Base-by-base conservation (phyloP, 2,888 invertebrate species). In the Oeneis ivallda region DNA sequence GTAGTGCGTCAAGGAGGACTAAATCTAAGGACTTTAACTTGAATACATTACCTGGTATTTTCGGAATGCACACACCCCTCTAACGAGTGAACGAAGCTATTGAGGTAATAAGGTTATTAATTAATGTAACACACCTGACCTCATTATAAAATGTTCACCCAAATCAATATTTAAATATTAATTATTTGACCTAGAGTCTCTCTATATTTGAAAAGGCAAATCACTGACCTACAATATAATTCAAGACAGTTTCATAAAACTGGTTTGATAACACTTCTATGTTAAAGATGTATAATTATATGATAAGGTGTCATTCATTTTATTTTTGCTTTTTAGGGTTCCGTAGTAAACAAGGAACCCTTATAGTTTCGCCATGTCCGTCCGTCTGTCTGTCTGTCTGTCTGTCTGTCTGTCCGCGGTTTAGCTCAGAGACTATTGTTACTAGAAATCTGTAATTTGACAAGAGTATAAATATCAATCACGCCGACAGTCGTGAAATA, bases 111-210 rank as follows among this genome's bases (percentile, higher is more conserved):
- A 57, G 26, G 57, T 32, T 26, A n/a, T n/a, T n/a, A n/a, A 43
- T 41, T 26, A 17, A 15, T 37, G 9, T 37, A 5, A 9, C 37
- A 39, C 41, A 41, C 43, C 19, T 17, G 43, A 58, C 56, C 39
- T 56, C 56, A 56, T 56, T 56, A 47, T 15, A 15, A 58, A 60
- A 19, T 39, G 39, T 47, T 60, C 60, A 60, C 60, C 49, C 49
- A 37, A 60, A 60, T 60, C 49, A 60, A 60, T 49, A 60, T 60
- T 60, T 60, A 49, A 60, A 60, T 60, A 60, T 60, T 60, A 60
- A 60, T 60, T 60, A 60, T 39, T 60, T 60, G 60, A 60, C 60
- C 49, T 60, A 50, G 19, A 17, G 60, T 34, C 26, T 60, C 19
- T 19, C 50, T 37, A 9, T 49, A 15, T 19, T 7, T 56, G 41